Evolutionary conservation across 2,113 vertebrate species (phyloP), one percentile per base, ranked within the genome.

Genomic region (Malurus cyaneus): DNA sequence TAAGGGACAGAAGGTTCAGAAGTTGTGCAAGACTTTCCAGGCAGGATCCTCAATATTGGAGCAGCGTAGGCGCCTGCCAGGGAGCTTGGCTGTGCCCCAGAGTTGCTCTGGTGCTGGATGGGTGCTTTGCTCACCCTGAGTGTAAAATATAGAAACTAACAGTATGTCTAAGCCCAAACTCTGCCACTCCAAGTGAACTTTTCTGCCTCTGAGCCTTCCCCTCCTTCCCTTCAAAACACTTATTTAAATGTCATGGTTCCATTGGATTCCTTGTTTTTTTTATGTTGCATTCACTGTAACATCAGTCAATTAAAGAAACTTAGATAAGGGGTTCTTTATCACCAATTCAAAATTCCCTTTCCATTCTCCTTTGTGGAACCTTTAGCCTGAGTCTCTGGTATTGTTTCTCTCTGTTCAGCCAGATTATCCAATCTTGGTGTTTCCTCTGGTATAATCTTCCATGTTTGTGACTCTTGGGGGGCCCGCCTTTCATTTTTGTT

Each of bases 401-500:
- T 61, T 85, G 67, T 91, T 96, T 88, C 74, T 64, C 11, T 73
- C 67, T 67, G n/a, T 52, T 82, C 81, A 66, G n/a, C 4, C 67
- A 53, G 26, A 12, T 97, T 96, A 95, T 95, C 89, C 89, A 95
- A 54, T 89, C 89, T 93, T 89, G 67, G 34, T 32, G 0, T 86
- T 95, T 96, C 96, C 92, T 93, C 67, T 4, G 0, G 85, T 71
- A 74, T 86, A 93, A 93, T 91, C 89, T 95, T 86, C 85, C 67
- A 28, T 64, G 57, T 90, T 86, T 83, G 88, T 86, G 72, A 70
- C 67, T 89, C 81, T 66, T 77, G 62, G 10, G 62, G 62, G 64
- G 89, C n/a, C 18, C 0, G 4, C 88, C 92, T 94, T 80, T 74
- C 85, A 57, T 80, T 96, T 96, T 92, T 86, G 83, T 88, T 92